These are phyloP conservation scores for Mus pahari DNA, from an alignment of 2,113 vertebrate species.

Conservation along the genomic window DNA sequence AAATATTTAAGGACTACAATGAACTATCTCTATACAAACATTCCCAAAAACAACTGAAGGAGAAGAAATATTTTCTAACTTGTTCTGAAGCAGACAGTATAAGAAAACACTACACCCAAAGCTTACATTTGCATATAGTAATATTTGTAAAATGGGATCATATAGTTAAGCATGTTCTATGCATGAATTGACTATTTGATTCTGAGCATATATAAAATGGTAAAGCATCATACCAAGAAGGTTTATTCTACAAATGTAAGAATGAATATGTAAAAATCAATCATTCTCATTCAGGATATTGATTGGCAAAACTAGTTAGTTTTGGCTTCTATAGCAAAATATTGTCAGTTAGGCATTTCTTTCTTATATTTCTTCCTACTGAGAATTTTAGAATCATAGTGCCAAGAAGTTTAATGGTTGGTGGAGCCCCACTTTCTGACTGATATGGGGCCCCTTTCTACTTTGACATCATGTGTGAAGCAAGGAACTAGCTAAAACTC, in stretches of 20 bases:
- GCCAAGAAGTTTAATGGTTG: neutral
- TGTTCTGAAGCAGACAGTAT: slow-evolving; percentile 9
- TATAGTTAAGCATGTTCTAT: neutral
- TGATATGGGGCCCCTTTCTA: neutral
- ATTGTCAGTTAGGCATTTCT: neutral
- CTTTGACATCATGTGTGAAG: neutral
- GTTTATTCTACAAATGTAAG: neutral
- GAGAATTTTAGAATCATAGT: neutral
- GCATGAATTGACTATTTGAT: neutral
- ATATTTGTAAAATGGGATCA: neutral
- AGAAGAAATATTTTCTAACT: neutral
- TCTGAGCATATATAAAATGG: neutral
- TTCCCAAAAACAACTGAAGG: neutral
- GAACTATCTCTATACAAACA: neutral
- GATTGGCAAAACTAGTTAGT: neutral
- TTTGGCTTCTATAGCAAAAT: neutral
- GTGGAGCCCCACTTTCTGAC: neutral
- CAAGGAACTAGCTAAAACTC: neutral
- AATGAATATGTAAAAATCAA: neutral
- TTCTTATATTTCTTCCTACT: neutral
- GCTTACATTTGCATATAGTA: neutral
- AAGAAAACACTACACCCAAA: neutral
- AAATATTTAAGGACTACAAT: neutral
- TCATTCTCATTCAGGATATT: neutral
- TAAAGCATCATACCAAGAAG: neutral